A percentile compares a stretch with the other conserved stretches of the same genome.
These are phyloP conservation scores for Phenganax subtilis DNA, from an alignment of 92 coral and sea anemone genomes.

Conservation along the genomic window DNA sequence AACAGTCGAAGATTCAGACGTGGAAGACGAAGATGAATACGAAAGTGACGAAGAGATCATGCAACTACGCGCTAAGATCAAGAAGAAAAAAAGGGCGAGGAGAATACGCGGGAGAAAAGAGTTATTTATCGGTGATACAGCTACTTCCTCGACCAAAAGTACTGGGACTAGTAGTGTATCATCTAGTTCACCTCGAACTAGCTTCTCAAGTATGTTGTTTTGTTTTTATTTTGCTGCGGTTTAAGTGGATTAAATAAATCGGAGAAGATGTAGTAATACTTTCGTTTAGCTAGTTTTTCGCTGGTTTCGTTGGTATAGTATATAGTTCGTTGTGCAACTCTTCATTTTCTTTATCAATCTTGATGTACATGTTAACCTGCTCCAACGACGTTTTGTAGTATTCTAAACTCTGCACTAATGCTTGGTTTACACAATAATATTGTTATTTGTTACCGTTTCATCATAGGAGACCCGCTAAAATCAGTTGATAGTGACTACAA, in stretches of 20 bases:
- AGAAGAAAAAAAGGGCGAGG: constrained; percentile 67
- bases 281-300: neutral
- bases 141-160: constrained; percentile 39
- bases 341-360: too few species aligned
- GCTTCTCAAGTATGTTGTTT: constrained; percentile 5
- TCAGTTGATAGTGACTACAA: constrained; percentile 39
- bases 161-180: constrained; percentile 32
- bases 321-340: too few species aligned
- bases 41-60: constrained; percentile 77
- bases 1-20: constrained; percentile 60
- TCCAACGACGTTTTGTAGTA: too few species aligned
- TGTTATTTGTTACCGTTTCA: neutral
- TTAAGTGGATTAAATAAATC: neutral
- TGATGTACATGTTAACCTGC: too few species aligned
- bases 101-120: constrained; percentile 53
- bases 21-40: constrained; percentile 72
- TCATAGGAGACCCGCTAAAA: constrained; percentile 32
- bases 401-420: neutral
- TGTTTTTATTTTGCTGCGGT: neutral
- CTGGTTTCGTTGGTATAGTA: neutral
- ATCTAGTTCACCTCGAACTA: constrained; percentile 30
- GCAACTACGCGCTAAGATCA: constrained; percentile 68
- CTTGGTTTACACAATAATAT: neutral
- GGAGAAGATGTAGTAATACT: too few species aligned
- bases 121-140: constrained; percentile 66